These are phyloP conservation scores for Puntigrus tetrazona DNA, from an alignment of 2,113 vertebrate genomes.

Conservation along the genomic window DNA sequence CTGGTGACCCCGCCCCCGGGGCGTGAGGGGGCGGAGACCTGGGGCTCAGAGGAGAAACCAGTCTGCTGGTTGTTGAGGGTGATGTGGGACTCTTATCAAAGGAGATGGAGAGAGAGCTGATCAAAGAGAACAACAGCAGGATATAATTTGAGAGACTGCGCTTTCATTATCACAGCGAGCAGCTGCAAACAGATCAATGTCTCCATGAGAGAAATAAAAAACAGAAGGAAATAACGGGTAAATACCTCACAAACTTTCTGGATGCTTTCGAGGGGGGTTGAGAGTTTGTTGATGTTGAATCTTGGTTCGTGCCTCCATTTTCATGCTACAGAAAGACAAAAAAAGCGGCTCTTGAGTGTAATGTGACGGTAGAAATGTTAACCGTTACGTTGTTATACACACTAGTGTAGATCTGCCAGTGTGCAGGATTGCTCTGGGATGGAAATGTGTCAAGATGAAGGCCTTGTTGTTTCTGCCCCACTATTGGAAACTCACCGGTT, in stretches of 20 bases:
- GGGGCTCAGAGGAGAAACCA: slow-evolving; percentile 66
- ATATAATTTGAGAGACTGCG: neutral
- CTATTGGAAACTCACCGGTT: neutral
- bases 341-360: too few species aligned
- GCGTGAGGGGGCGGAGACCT: slow-evolving; percentile 45
- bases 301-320: slow-evolving; percentile 55
- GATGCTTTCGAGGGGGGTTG: slow-evolving; percentile 29
- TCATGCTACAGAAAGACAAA: slow-evolving; percentile 60
- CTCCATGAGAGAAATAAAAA: neutral
- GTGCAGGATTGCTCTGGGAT: neutral
- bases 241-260: slow-evolving; percentile 76
- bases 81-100: slow-evolving; percentile 68
- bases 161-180: neutral
- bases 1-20: slow-evolving; percentile 1
- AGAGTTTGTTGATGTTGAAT: slow-evolving; percentile 21
- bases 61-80: slow-evolving; percentile 45
- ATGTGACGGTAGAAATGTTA: neutral
- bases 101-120: slow-evolving; percentile 75
- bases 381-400: neutral
- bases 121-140: slow-evolving; percentile 43
- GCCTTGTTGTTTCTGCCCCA: neutral
- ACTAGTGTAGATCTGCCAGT: neutral
- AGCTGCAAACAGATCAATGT: neutral
- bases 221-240: neutral
- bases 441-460: neutral